Base-by-base conservation (phyloP, 2,888 invertebrate species). In the Drosophila subsilvestris region DNA sequence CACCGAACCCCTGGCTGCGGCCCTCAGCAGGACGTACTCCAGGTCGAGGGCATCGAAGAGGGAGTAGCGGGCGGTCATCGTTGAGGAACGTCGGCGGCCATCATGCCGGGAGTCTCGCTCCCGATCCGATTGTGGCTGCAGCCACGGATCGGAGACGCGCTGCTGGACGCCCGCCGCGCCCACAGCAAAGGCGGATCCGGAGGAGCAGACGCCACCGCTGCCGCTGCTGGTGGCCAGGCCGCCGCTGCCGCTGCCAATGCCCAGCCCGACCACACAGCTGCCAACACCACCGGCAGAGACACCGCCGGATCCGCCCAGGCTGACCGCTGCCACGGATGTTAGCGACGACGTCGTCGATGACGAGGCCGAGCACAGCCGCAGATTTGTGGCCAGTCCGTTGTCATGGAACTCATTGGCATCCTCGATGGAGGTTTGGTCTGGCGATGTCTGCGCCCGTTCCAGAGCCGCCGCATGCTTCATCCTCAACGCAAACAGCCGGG, bases 21-120 rank as follows among this genome's bases (percentile, higher is more conserved):
- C 95, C 42, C 95, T 92, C 54, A 95, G 90, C 12, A 95, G 91
- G 5, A 95, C 95, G 91, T 95, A 95, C 89, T 95, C 95, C 79
- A 95, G 91, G 90, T 95, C 95, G 81, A 95, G 89, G 14, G 95
- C 95, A 91, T 95, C 95, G 91, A 95, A 95, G 48, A 95, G 93
- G 70, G 95, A 95, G 89, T 95, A 95, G 67, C 94, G 92, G 25
- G 94, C 93, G 10, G 94, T 94, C 93, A 94, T 93, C 2, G 93
- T 93, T 32, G 94, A 94, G 55, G 94, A 94, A 56, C 94, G 91
- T 37, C 94, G 91, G 1, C 84, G 68, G 22, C 80, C 71, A 42
- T 82, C 82, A 27, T 78, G 88, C 22, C 92, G 89, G 55, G 90
- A 88, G 68, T 90, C 82, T 32, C 89, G 89, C 70, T 90, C 91